A percentile compares a stretch with the other conserved stretches of the same genome.
Evolutionary conservation across 2,113 vertebrate species (phyloP).

Genomic region (Plectropomus leopardus): DNA sequence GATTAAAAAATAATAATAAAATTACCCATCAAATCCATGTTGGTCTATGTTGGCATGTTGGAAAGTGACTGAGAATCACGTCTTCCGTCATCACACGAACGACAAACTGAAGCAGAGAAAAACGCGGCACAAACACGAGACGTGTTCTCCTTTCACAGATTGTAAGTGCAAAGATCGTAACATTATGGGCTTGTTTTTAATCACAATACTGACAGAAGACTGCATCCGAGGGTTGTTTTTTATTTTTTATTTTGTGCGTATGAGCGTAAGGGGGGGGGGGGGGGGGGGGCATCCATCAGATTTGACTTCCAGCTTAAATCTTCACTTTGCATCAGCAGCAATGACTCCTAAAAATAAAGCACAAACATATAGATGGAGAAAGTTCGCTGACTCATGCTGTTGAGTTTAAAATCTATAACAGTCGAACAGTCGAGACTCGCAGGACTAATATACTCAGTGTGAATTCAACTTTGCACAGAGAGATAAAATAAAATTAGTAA

Average conservation of each 20-base stretch:
- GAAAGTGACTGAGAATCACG: too few species aligned
- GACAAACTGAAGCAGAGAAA: neutral
- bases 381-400: neutral
- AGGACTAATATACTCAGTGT: too few species aligned
- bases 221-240: neutral
- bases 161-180: too few species aligned
- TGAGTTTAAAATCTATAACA: neutral
- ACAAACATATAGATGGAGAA: neutral
- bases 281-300: neutral
- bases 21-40: too few species aligned
- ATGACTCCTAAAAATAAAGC: conserved; percentile 31
- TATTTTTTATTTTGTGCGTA: conserved; percentile 21
- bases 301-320: conserved; percentile 17
- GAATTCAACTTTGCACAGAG: too few species aligned
- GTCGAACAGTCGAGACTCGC: too few species aligned
- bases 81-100: neutral
- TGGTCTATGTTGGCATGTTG: too few species aligned
- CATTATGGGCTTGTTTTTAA: too few species aligned
- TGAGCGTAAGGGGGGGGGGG: neutral
- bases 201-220: conserved; percentile 1
- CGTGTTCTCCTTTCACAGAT: neutral
- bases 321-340: conserved; percentile 49
- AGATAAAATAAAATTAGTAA: too few species aligned
- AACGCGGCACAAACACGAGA: neutral
- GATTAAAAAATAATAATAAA: too few species aligned